Evolutionary conservation across 2,888 invertebrate genomes (phyloP), one percentile per base, ranked within the genome.

Genomic region (Lasioglossum morio): DNA sequence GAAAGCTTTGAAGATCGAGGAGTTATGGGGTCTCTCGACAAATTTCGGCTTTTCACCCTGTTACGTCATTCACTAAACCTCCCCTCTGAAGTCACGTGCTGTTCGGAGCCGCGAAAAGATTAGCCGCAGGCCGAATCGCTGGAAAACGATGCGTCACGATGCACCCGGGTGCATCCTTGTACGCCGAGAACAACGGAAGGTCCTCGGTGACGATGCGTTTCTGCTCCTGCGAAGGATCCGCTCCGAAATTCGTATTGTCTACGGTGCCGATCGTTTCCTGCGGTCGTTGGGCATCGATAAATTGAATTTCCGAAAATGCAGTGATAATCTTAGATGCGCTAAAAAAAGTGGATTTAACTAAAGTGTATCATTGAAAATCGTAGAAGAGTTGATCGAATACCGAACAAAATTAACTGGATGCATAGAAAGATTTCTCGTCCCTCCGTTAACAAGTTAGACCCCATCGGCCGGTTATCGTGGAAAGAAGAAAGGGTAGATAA

Each of bases 71-170:
- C 2, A 37, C 16, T 10, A 43, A 48, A 72, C n/a, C 60, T 60
- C 76, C 53, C 69, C 23, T 34, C 66, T 5, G 16, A 19, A 40
- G 66, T 77, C 87, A 76, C 91, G 91, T 90, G 90, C 81, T 82
- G 19, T 48, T 27, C n/a, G 40, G 43, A 19, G 72, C 46, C 70
- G 77, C 77, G 75, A 53, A 53, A 82, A 88, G 88, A 84, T 91
- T 85, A 86, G 53, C 37, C 63, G 60, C 34, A 83, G 88, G 87
- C 78, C 82, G 82, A 83, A 80, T 82, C 77, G 81, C 86, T 87
- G 90, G 90, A 92, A 94, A 93, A 89, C 93, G 94, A 93, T 93
- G 94, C 94, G 94, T 94, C 94, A 94, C 92, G 93, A 93, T 92
- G 91, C 91, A 89, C 89, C 89, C 92, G 91, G 88, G 84, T 69